Base-by-base conservation (phyloP, 1,140 invertebrate genomes). In the Pachypsylla venusta region DNA sequence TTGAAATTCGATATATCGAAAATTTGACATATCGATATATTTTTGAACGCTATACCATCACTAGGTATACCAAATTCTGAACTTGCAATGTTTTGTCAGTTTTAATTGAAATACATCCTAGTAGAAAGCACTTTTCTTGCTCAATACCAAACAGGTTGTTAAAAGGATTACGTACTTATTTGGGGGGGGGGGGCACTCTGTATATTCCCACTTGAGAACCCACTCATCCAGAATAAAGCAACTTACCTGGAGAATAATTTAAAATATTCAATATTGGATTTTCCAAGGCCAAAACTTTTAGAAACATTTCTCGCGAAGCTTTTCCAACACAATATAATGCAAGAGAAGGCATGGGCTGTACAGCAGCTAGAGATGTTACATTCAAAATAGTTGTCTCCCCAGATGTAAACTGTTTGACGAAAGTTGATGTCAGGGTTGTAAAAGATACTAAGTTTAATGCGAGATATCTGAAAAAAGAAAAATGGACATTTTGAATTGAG, bases 251-350 rank as follows among this genome's bases (percentile, higher is more conserved):
- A 2, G 92, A 84, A 74, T 97, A 98, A 72, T 84, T 95, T 2
- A 98, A 70, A 10, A 96, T 83, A 58, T 81, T 74, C 0, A 92
- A 73, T 22, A 79, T 67, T 14, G 81, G 79, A 64, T 87, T 80
- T 75, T 98, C 94, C 25, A 79, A 71, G 7, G 90, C 89, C 53
- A 98, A 74, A 3, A 76, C 74, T 67, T 81, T 82, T 67, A 97
- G 93, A 68, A 85, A 91, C 81, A 94, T 89, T 67, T 96, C 89
- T 55, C 93, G 74, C n/a, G 88, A 84, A 14, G 93, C 89, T 77
- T 92, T 93, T 53, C 85, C 89, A 61, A 82, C 76, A 66, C 89
- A 87, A 71, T 97, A 93, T 67, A 87, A 79, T 5, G 80, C 78
- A 75, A 87, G 74, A 3, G 82, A 83, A 65, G 82, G 78, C 67